Evolutionary conservation across 2,113 vertebrate species (phyloP), one percentile per base, ranked within the genome.

Genomic region (Gopherus evgoodei): DNA sequence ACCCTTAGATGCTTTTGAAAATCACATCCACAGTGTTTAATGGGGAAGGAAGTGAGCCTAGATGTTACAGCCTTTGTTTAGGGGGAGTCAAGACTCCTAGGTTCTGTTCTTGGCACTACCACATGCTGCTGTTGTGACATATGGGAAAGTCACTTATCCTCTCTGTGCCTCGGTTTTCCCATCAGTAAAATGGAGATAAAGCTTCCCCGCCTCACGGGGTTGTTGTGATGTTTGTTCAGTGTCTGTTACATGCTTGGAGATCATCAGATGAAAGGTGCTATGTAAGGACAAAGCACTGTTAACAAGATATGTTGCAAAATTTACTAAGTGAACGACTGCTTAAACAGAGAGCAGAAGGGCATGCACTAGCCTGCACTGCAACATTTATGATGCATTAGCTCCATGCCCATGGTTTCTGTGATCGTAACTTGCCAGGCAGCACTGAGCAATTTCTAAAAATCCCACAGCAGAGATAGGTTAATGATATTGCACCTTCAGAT

Each of bases 291-390:
- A 24, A 5, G 4, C 7, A 5, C 81, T 65, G 62, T 84, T 72
- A 50, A 93, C 31, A 38, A 14, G 84, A 86, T 25, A 52, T 0
- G 1, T 47, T 75, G 57, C 57, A 4, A 65, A 65, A 65, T 22
- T 5, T 81, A 52, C 89, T 10, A 75, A 83, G 72, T 2, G 2
- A 42, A 0, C 0, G 1, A 8, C 53, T n/a, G 27, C 31, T 35
- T n/a, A 69, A 69, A 69, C 31, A n/a, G 65, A 69, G n/a, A 75
- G n/a, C 83, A 59, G 65, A 6, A 29, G 86, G 56, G 7, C 1
- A 0, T 7, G 5, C 1, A 16, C 9, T 57, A 38, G 72, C 72
- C 11, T 76, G 42, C 24, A 76, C 16, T 0, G 0, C 12, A 11
- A 8, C 25, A 2, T 7, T 5, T 31, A 8, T 31, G 72, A 25